Conservation (phyloP, 2,113 vertebrate genomes). For the Lamprotornis superbus region DNA sequence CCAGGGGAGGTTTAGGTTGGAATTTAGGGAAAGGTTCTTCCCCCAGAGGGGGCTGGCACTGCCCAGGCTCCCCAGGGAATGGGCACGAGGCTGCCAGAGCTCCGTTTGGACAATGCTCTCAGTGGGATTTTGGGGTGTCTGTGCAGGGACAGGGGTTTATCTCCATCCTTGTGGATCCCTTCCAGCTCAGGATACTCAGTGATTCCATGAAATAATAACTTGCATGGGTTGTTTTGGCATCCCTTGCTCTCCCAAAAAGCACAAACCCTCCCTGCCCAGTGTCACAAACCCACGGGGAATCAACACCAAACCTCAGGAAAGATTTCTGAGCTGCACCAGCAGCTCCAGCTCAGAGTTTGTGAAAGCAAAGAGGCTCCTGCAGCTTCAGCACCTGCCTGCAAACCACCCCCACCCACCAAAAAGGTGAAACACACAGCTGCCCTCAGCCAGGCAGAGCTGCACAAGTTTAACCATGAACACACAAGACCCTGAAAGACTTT, state of each 20-base stretch:
- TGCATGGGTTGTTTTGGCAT: neutral
- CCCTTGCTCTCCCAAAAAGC: neutral
- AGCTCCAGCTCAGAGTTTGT: neutral
- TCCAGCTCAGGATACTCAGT: fast-evolving
- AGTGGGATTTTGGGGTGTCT: neutral
- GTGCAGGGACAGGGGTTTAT: neutral
- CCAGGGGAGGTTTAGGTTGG: neutral
- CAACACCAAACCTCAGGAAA: neutral
- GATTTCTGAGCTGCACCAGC: neutral
- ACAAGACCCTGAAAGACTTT: constrained; percentile 26
- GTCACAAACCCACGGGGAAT: neutral
- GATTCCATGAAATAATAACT: neutral
- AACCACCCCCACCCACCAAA: neutral
- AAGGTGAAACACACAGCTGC: neutral
- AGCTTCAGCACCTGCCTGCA: neutral
- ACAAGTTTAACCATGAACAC: constrained; percentile 22
- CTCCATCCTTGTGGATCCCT: neutral
- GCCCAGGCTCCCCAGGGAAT: neutral
- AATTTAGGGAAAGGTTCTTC: neutral
- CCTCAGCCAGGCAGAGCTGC: constrained; percentile 20
- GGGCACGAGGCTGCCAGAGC: neutral
- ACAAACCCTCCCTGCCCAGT: neutral
- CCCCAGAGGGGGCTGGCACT: neutral
- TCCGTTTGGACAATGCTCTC: neutral
- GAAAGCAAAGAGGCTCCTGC: neutral